These are phyloP conservation scores for Sapajus apella DNA, from an alignment of 2,113 vertebrate genomes.

Conservation along the genomic window DNA sequence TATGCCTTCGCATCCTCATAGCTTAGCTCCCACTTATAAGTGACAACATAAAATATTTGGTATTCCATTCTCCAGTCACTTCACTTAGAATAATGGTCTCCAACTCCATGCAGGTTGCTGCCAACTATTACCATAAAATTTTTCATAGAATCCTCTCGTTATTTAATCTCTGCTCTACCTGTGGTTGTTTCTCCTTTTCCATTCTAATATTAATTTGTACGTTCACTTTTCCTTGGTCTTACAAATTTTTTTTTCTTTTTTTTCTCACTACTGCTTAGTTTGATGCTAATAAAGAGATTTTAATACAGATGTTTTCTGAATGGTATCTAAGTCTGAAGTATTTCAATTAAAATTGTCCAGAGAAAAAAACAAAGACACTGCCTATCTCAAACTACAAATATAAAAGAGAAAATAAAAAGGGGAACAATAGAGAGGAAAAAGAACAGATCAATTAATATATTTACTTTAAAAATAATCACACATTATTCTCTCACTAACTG, in stretches of 20 bases:
- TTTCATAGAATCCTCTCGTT: constrained; percentile 14
- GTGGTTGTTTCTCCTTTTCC: not conserved
- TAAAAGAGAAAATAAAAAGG: not conserved
- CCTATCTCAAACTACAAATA: constrained; percentile 1
- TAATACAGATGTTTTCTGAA: constrained; percentile 35
- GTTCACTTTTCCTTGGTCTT: not conserved
- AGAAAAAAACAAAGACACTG: not conserved
- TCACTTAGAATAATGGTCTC: no score
- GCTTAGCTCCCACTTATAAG: no score
- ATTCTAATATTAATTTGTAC: not conserved
- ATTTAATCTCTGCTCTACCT: not conserved
- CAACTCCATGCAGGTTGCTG: no score
- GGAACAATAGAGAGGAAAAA: not conserved
- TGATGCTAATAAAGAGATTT: constrained; percentile 56
- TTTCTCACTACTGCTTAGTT: constrained; percentile 27
- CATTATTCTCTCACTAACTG: not conserved
- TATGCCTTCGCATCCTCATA: no score
- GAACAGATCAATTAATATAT: not conserved
- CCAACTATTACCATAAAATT: not conserved
- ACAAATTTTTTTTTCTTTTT: not conserved
- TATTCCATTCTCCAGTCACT: no score
- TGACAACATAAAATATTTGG: no score
- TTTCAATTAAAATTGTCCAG: constrained; percentile 6
- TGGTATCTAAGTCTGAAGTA: constrained; percentile 23
- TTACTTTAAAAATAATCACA: not conserved